phyloP scores from a whole-genome alignment of 2,797 vertebrate genomes.

The Chloroceryle inda region DNA sequence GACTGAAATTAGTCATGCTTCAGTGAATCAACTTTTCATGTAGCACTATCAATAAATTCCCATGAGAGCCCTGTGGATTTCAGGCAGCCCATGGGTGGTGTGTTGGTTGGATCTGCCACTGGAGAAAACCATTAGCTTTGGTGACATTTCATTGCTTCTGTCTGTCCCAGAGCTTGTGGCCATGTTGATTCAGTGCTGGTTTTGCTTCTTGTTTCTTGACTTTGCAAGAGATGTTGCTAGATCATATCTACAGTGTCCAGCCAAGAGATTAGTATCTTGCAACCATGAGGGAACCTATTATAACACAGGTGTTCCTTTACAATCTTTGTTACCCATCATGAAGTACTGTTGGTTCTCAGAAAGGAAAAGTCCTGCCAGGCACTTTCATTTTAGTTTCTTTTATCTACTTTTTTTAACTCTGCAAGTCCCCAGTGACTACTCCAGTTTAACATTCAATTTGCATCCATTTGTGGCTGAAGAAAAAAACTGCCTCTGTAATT shows the following conservation, averaged over 20 bases:
- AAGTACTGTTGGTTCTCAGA: not conserved
- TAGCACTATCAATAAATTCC: not conserved
- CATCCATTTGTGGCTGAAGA: conserved; percentile 41
- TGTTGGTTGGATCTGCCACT: not conserved
- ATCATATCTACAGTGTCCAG: not conserved
- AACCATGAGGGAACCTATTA: not conserved
- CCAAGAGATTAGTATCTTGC: not conserved
- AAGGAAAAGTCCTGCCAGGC: conserved; percentile 30
- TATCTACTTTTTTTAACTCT: not conserved
- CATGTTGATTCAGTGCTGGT: not conserved
- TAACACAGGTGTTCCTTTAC: not conserved
- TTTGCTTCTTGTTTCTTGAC: not conserved
- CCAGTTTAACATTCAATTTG: conserved; percentile 35
- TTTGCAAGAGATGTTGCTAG: not conserved
- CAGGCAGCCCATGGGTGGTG: rapidly evolving
- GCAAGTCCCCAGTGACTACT: not conserved
- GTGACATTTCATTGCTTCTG: not conserved
- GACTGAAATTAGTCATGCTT: not conserved
- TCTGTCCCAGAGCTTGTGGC: not conserved
- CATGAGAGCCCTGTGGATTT: not conserved
- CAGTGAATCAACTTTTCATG: not conserved
- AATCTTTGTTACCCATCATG: not conserved
- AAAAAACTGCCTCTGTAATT: conserved; percentile 19
- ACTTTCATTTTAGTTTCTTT: conserved; percentile 3
- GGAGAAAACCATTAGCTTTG: not conserved